Percentiles rank a stretch among this genome's conserved stretches.
Conservation (phyloP, 2,888 invertebrate genomes). For the Dromius quadrimaculatus region DNA sequence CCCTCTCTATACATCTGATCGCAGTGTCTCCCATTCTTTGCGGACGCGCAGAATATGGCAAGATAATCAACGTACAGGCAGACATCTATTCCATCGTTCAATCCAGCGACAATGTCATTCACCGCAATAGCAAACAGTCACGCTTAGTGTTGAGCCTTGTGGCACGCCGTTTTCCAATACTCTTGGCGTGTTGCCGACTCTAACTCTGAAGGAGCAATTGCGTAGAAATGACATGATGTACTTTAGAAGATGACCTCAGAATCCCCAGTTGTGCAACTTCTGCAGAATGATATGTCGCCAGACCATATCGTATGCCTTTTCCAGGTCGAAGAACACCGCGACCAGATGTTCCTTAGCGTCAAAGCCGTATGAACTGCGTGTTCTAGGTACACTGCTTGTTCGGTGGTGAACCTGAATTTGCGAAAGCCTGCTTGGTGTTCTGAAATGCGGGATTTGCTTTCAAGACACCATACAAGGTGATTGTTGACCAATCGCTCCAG, state of each 20-base stretch:
- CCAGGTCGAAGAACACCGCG: conserved; percentile 4
- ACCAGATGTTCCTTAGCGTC: too few relatives aligned
- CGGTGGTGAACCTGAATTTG: conserved; percentile 35
- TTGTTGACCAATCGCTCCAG: neutral
- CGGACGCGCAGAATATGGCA: conserved; percentile 30
- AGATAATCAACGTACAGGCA: conserved; percentile 53
- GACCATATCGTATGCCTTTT: conserved; percentile 9
- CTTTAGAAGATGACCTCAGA: neutral
- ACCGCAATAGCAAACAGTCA: conserved; percentile 53
- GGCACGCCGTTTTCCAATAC: conserved; percentile 51
- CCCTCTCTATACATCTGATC: neutral
- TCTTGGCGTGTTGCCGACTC: neutral
- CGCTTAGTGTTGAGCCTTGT: conserved; percentile 52
- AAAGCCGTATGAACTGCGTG: neutral
- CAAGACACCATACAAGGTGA: neutral
- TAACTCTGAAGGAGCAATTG: neutral
- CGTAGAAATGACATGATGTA: neutral
- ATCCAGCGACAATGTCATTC: conserved; percentile 30
- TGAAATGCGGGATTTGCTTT: neutral
- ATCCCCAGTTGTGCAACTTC: neutral
- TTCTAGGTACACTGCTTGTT: neutral
- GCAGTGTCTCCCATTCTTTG: neutral
- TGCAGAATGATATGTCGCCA: conserved; percentile 8
- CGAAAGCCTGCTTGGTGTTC: conserved; percentile 10
- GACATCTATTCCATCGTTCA: conserved; percentile 17